Percentiles rank a stretch among this genome's conserved stretches.
phyloP scores from a whole-genome alignment of 2,888 invertebrate species.

The Cancer borealis region DNA sequence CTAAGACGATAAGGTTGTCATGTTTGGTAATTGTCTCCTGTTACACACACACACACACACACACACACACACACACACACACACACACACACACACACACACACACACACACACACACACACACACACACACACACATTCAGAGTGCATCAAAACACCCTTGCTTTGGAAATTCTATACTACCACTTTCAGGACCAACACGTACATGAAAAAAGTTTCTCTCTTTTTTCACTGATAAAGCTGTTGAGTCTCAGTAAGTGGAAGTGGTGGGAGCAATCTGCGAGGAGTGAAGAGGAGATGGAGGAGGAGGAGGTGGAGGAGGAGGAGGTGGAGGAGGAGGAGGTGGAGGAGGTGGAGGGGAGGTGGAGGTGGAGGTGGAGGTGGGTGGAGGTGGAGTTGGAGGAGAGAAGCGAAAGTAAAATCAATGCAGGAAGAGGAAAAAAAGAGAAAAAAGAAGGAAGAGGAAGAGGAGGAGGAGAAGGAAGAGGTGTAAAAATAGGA shows the following conservation, averaged over 20 bases:
- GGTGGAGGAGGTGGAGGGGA: background rate
- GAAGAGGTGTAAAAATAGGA: background rate
- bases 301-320: background rate
- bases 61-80: background rate
- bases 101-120: conserved; percentile 28
- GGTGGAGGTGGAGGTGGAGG: background rate
- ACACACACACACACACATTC: conserved; percentile 4
- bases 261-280: background rate
- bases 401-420: background rate
- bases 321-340: background rate
- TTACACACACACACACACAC: background rate
- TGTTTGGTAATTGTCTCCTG: too few relatives aligned
- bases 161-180: conserved; percentile 16
- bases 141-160: background rate
- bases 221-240: background rate
- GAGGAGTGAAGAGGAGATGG: conserved; percentile 23
- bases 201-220: background rate
- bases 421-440: background rate
- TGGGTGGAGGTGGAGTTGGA: background rate
- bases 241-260: background rate
- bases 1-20: background rate
- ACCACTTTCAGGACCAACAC: background rate
- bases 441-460: background rate
- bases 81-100: background rate
- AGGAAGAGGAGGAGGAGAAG: background rate